phyloP scores from a whole-genome alignment of 2,888 invertebrate species.

The Plemyria rubiginata region DNA sequence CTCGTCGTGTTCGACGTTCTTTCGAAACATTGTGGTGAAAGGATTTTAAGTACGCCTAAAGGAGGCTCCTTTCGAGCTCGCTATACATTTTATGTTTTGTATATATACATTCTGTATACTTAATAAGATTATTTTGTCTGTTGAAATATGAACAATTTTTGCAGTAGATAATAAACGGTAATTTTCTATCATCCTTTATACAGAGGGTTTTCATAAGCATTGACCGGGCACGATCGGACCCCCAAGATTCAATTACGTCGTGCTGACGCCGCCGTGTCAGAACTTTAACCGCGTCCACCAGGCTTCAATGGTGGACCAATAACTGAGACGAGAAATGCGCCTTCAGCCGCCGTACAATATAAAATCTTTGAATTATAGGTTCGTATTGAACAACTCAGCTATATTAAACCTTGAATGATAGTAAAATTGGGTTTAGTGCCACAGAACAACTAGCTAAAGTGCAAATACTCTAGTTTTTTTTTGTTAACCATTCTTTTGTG shows the following conservation, averaged over 20 bases:
- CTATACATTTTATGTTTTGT: too few relatives aligned
- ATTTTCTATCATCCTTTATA: slow-evolving; percentile 16
- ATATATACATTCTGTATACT: background rate
- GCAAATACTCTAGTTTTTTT: too few relatives aligned
- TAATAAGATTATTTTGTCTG: background rate
- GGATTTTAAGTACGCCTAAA: too few relatives aligned
- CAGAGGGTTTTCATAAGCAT: slow-evolving; percentile 54
- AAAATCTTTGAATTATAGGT: slow-evolving; percentile 13
- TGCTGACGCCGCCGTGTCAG: slow-evolving; percentile 67
- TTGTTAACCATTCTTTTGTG: too few relatives aligned
- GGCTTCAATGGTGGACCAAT: slow-evolving; percentile 36
- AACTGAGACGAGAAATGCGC: slow-evolving; percentile 27
- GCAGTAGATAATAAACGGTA: background rate
- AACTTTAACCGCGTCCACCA: slow-evolving; percentile 61
- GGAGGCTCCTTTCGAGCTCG: too few relatives aligned
- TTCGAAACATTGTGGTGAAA: too few relatives aligned
- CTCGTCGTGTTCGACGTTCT: too few relatives aligned
- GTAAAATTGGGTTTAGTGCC: too few relatives aligned
- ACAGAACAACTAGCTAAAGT: too few relatives aligned
- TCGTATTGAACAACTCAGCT: slow-evolving; percentile 11
- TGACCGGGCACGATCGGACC: slow-evolving; percentile 49
- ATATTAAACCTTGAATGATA: background rate
- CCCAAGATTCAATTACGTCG: slow-evolving; percentile 71
- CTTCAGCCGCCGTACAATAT: slow-evolving; percentile 14
- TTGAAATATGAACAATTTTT: background rate